A percentile compares a stretch with the other conserved stretches of the same genome.
Conservation (phyloP, 2,888 invertebrate genomes). For the Sceliomorpha sp. region DNA sequence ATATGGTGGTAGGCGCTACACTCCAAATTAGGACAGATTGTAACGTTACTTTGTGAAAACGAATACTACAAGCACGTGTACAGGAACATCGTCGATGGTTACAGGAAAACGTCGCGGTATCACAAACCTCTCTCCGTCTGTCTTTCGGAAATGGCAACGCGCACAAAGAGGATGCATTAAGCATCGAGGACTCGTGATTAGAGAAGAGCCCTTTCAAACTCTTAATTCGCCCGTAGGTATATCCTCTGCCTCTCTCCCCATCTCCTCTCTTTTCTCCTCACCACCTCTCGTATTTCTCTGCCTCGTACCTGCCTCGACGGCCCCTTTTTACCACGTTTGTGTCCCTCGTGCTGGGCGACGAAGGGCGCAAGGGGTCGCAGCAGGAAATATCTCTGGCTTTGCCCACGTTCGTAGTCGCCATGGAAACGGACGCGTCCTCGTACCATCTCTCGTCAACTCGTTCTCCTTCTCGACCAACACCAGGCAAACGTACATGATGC, state of each 20-base stretch:
- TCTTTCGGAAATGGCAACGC: slow-evolving; percentile 4
- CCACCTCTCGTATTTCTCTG: too few relatives aligned
- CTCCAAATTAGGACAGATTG: slow-evolving; percentile 18
- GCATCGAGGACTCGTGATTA: slow-evolving; percentile 52
- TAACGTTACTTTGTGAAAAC: slow-evolving; percentile 4
- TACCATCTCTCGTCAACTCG: slow-evolving; percentile 53
- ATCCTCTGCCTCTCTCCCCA: too few relatives aligned
- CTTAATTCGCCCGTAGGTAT: slow-evolving; percentile 55
- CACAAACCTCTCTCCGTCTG: neutral
- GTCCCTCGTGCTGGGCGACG: slow-evolving; percentile 21
- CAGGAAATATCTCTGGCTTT: slow-evolving; percentile 37
- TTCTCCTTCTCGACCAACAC: slow-evolving; percentile 46
- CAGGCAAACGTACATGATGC: slow-evolving; percentile 32
- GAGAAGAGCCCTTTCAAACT: slow-evolving; percentile 55
- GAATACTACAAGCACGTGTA: neutral
- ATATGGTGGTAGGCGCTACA: neutral
- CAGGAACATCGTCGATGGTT: slow-evolving; percentile 4
- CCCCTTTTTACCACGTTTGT: slow-evolving; percentile 45
- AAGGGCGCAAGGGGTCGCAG: slow-evolving; percentile 9
- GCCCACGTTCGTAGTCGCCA: slow-evolving; percentile 45
- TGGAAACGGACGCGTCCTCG: slow-evolving; percentile 57
- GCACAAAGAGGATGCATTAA: slow-evolving; percentile 39
- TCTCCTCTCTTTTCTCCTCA: too few relatives aligned
- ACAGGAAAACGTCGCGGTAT: slow-evolving; percentile 20
- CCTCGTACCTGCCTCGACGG: slow-evolving; percentile 12